Percentiles rank a stretch among this genome's conserved stretches.
Conservation (phyloP, 1,140 invertebrate species). For the Aphelinus atriplicis region DNA sequence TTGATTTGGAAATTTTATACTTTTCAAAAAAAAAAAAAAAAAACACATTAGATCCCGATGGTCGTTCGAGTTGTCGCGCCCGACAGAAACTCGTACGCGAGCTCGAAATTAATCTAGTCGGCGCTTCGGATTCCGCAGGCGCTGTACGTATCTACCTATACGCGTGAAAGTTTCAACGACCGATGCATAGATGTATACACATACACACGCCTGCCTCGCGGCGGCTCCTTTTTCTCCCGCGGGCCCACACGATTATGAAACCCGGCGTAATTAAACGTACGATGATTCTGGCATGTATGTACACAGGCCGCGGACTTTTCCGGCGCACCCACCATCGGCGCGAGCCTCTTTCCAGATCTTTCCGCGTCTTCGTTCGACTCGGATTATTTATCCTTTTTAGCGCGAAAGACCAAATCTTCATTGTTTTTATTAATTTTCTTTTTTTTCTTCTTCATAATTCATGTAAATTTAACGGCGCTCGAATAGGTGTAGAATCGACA, state of each 20-base stretch:
- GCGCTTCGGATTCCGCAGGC: background rate
- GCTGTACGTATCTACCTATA: background rate
- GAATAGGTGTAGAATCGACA: no score
- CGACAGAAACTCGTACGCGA: no score
- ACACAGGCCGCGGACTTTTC: slow-evolving; percentile 16
- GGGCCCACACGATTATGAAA: slow-evolving; percentile 12
- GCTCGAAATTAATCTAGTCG: no score
- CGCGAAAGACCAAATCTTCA: no score
- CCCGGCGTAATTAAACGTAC: slow-evolving; percentile 14
- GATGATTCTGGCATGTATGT: slow-evolving; percentile 4
- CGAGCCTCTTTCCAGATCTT: slow-evolving; percentile 1
- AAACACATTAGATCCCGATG: no score
- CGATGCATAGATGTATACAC: background rate
- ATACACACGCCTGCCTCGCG: no score
- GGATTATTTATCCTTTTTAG: background rate
- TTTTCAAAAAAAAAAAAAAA: background rate
- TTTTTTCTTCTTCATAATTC: no score
- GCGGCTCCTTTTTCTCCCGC: background rate
- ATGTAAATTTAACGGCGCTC: no score
- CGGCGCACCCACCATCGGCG: background rate
- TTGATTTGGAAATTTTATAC: background rate
- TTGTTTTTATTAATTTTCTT: no score
- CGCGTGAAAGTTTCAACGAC: slow-evolving; percentile 28
- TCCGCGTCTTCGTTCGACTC: background rate
- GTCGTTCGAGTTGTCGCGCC: no score